Base-by-base conservation (phyloP, 2,113 vertebrate species). In the Pygathrix nemaeus region DNA sequence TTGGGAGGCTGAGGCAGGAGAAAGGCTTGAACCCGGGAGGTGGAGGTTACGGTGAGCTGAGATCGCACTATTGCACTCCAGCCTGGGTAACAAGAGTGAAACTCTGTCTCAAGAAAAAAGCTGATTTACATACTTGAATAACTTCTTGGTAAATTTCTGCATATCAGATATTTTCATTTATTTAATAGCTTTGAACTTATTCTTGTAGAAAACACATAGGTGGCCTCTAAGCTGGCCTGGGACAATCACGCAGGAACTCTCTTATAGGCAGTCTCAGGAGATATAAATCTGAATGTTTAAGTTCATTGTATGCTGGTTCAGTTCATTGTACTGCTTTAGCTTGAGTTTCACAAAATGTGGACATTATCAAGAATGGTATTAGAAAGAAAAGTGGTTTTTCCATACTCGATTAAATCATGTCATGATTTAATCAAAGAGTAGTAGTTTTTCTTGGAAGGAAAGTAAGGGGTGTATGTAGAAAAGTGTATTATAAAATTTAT, bases 391-490 rank as follows among this genome's bases (percentile, higher is more conserved):
- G 2, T 7, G 6, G 10, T 38, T 76, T 35, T 59, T 3, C 1
- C 9, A n/a, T 3, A 0, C 12, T 61, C 6, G 17, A 66, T 70
- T 52, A 66, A 50, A 21, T 90, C 23, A 32, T 30, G 20, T 14
- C 78, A 27, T 79, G 23, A 3, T 13, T 1, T 88, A 32, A 48
- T 32, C 40, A 48, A 20, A 70, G 32, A 30, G 16, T 30, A 30
- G 55, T n/a, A 17, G 43, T 81, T 35, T n/a, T 61, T 21, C n/a
- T 38, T 61, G 32, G 23, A 40, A 87, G 48, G 52, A 79, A 80
- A 17, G 21, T 16, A 21, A 50, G n/a, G 5, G 3, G 13, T 35
- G 0, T n/a, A 20, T 20, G 0, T 38, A 64, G 40, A 59, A 55
- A 43, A 40, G 4, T 27, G 21, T 89, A 38, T 61, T 45, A 30